A percentile compares a stretch with the other conserved stretches of the same genome.
phyloP scores from a whole-genome alignment of 2,113 vertebrate species.

The Sakesphorus luctuosus region DNA sequence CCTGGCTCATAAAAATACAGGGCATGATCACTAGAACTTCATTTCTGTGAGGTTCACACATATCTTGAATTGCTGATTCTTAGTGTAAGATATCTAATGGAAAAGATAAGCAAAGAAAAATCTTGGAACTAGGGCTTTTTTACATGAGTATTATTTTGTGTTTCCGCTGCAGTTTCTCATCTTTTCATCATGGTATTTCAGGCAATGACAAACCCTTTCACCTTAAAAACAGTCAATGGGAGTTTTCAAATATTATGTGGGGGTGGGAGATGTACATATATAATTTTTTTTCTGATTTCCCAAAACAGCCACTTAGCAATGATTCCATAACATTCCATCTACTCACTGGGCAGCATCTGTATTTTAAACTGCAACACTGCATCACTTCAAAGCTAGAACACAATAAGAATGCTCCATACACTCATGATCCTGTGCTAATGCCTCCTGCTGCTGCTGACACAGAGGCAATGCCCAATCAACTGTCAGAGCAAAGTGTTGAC shows the following conservation, averaged over 20 bases:
- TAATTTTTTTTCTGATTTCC: not conserved
- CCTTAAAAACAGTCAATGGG: not conserved
- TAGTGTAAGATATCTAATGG: not conserved
- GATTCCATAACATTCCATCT: not conserved
- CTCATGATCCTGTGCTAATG: not conserved
- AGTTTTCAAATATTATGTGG: not conserved
- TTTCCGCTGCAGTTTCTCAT: not conserved
- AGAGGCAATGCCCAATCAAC: not conserved
- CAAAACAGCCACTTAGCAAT: not conserved
- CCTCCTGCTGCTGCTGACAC: not conserved
- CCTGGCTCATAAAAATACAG: not conserved
- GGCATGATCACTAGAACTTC: not conserved
- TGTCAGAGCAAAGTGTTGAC: not conserved
- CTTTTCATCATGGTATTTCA: not conserved
- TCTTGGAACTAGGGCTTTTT: not conserved
- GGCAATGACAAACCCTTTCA: not conserved
- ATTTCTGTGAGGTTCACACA: not conserved
- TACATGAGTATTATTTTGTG: not conserved
- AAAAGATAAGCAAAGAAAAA: not conserved
- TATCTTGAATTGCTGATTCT: not conserved
- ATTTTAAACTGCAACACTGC: not conserved
- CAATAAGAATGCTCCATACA: not conserved
- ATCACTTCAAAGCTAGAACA: not conserved
- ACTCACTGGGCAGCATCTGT: not conserved
- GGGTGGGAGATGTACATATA: accelerated